Evolutionary conservation across 2,113 vertebrate species (phyloP).

Genomic region (Eulemur macaco): DNA sequence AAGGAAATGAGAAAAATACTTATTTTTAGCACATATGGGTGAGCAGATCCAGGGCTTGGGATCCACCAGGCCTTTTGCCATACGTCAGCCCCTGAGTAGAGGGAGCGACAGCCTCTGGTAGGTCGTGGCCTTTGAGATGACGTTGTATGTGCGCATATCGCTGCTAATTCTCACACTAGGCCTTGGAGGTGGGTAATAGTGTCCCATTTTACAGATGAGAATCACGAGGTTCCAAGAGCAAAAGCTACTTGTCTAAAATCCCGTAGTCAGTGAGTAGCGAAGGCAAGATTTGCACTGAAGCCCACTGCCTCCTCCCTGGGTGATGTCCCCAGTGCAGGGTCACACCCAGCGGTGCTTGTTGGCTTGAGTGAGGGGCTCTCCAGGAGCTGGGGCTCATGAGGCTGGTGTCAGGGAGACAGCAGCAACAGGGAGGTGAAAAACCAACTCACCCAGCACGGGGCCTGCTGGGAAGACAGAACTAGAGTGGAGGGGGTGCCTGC

Average conservation of each 20-base stretch:
- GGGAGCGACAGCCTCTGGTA: no score
- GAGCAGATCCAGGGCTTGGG: not conserved
- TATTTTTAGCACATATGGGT: conserved; percentile 30
- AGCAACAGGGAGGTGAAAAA: not conserved
- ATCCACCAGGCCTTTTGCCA: not conserved
- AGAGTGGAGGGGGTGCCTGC: not conserved
- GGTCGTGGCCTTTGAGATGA: not conserved
- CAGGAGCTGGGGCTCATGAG: not conserved
- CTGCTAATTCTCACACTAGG: not conserved
- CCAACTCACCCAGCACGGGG: not conserved
- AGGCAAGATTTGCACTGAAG: not conserved
- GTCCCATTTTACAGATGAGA: not conserved
- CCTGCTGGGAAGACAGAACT: not conserved
- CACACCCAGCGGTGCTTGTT: not conserved
- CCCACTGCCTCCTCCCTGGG: not conserved
- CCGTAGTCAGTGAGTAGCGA: not conserved
- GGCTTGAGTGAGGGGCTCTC: not conserved
- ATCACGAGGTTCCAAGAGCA: not conserved
- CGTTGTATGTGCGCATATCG: rapidly evolving
- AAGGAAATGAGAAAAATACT: not conserved
- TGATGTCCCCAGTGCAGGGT: not conserved
- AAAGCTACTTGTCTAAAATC: not conserved
- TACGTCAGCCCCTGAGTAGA: not conserved
- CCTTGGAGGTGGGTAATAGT: rapidly evolving
- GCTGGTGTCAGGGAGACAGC: not conserved